Percentiles rank a stretch among this genome's conserved stretches.
phyloP scores from a whole-genome alignment of 2,888 invertebrate species.

The Thelaira solivaga region DNA sequence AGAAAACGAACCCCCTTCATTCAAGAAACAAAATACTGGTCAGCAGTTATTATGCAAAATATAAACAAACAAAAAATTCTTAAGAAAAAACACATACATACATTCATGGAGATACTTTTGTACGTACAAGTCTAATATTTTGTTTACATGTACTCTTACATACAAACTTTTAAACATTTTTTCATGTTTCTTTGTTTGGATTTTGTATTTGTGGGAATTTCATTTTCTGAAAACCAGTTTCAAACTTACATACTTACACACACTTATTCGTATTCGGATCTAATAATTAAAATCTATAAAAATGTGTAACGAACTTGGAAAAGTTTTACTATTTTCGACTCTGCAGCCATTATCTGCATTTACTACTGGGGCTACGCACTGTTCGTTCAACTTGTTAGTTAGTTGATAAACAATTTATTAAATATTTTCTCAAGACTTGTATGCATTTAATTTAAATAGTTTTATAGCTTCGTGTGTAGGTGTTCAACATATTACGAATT shows the following conservation, averaged over 20 bases:
- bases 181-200: conserved; percentile 14
- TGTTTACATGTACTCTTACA: too few relatives aligned
- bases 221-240: conserved; percentile 35
- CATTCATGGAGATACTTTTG: not conserved
- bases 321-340: conserved; percentile 17
- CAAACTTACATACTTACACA: too few relatives aligned
- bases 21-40: conserved; percentile 28
- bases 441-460: not conserved
- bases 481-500: conserved; percentile 7
- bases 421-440: conserved; percentile 16
- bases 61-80: conserved; percentile 21
- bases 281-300: conserved; percentile 30
- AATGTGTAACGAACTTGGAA: conserved; percentile 14
- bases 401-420: not conserved
- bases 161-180: too few relatives aligned
- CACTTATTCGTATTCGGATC: too few relatives aligned
- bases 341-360: not conserved
- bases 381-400: too few relatives aligned
- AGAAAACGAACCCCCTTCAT: not conserved
- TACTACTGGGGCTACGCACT: not conserved
- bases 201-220: conserved; percentile 24
- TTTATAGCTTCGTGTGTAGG: not conserved
- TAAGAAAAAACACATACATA: conserved; percentile 10
- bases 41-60: conserved; percentile 24
- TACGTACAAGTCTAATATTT: too few relatives aligned